phyloP scores from a whole-genome alignment of 2,113 vertebrate genomes.

The Melozone crissalis region DNA sequence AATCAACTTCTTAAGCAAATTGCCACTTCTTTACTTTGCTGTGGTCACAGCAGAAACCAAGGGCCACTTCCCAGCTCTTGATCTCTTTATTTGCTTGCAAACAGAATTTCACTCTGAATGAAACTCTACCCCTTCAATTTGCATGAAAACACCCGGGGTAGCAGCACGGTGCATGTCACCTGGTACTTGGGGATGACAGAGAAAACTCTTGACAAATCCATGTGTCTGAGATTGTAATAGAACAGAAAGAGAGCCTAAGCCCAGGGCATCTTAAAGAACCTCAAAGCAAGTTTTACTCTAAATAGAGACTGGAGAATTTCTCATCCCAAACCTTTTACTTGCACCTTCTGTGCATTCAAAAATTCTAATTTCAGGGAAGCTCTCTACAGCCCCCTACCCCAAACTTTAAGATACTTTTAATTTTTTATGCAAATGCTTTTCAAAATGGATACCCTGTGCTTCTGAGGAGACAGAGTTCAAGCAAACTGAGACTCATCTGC shows the following conservation, averaged over 20 bases:
- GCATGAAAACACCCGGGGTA: slow-evolving; percentile 17
- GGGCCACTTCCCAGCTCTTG: slow-evolving; percentile 8
- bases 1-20: slow-evolving; percentile 51
- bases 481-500: not conserved
- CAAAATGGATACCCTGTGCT: not conserved
- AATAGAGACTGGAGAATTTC: not conserved
- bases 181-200: not conserved
- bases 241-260: not conserved
- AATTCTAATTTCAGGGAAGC: not conserved
- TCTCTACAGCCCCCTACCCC: not conserved
- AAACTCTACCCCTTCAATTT: slow-evolving; percentile 17
- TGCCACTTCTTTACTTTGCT: not conserved
- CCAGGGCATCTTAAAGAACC: not conserved
- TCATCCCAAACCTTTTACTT: not conserved
- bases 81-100: slow-evolving; percentile 33
- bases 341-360: not conserved
- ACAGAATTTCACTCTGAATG: slow-evolving; percentile 16
- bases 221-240: not conserved
- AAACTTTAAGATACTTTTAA: not conserved
- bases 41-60: not conserved
- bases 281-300: not conserved
- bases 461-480: not conserved
- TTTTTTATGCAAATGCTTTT: not conserved
- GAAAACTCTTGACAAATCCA: not conserved
- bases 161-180: slow-evolving; percentile 8